Conservation (phyloP, 2,797 vertebrate genomes). For the Paguma larvata region DNA sequence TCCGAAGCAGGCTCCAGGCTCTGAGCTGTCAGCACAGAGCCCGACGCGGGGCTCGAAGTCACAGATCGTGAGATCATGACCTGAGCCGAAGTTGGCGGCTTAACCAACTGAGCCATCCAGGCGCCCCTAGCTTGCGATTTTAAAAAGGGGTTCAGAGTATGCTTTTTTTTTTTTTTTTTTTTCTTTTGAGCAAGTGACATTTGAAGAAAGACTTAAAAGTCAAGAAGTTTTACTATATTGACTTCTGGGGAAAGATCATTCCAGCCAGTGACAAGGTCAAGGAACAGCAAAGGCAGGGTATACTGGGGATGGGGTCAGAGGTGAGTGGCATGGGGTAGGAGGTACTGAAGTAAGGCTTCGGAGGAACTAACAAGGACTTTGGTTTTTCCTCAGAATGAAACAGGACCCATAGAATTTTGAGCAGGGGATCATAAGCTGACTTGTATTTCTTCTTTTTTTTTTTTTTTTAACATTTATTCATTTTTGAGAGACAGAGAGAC, state of each 20-base stretch:
- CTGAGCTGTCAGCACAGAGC: too few species aligned
- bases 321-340: neutral
- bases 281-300: neutral
- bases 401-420: neutral
- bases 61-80: too few species aligned
- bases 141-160: neutral
- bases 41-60: too few species aligned
- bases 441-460: neutral
- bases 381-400: neutral
- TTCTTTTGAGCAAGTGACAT: neutral
- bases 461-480: too few species aligned
- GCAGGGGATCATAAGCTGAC: neutral
- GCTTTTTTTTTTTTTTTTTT: neutral
- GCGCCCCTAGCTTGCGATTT: neutral
- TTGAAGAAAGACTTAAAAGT: neutral
- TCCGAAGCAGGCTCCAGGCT: too few species aligned
- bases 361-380: neutral
- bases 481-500: too few species aligned
- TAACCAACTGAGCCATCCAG: too few species aligned
- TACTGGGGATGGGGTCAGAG: neutral
- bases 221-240: neutral
- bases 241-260: neutral
- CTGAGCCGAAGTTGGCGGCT: too few species aligned
- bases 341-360: neutral
- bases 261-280: neutral